Percentiles rank a stretch among this genome's conserved stretches.
These are phyloP conservation scores for Drosophila orena DNA, from an alignment of 1,140 invertebrate genomes.

Conservation along the genomic window DNA sequence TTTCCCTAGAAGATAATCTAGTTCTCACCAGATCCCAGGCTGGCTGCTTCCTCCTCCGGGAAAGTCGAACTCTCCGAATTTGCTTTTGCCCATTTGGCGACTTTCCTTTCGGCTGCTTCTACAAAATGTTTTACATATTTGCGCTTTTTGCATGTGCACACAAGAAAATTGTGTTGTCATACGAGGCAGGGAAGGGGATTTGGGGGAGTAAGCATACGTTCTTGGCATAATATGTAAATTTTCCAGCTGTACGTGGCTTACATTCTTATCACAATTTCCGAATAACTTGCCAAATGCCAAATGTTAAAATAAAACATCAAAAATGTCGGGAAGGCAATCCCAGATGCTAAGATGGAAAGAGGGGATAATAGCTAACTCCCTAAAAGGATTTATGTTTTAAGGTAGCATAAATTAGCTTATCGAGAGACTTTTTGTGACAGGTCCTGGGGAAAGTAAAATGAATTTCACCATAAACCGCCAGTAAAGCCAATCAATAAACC, in stretches of 20 bases:
- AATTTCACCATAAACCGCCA: not conserved
- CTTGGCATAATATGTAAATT: slow-evolving; percentile 63
- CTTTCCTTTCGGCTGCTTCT: slow-evolving; percentile 53
- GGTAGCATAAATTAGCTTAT: no score
- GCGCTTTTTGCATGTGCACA: slow-evolving; percentile 48
- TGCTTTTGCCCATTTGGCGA: slow-evolving; percentile 44
- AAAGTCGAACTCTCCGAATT: slow-evolving; percentile 2
- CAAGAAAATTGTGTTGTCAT: slow-evolving; percentile 37
- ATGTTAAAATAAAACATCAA: slow-evolving; percentile 15
- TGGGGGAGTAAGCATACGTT: slow-evolving; percentile 15
- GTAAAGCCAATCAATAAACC: slow-evolving; percentile 37
- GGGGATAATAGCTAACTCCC: no score
- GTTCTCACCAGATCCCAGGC: slow-evolving; percentile 9
- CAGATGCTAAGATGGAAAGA: not conserved
- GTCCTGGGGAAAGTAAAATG: no score
- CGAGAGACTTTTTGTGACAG: not conserved
- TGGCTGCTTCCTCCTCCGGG: slow-evolving; percentile 3
- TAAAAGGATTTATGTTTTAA: no score
- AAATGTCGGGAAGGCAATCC: slow-evolving; percentile 6
- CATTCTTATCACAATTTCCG: slow-evolving; percentile 50
- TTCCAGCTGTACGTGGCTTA: slow-evolving; percentile 54
- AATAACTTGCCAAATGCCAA: slow-evolving; percentile 34
- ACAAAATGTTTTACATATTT: slow-evolving; percentile 73
- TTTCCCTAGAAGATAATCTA: slow-evolving; percentile 41
- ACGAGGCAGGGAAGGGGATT: not conserved